Percentiles rank a stretch among this genome's conserved stretches.
Conservation (phyloP, 2,888 invertebrate species). For the Agonum fuliginosum region DNA sequence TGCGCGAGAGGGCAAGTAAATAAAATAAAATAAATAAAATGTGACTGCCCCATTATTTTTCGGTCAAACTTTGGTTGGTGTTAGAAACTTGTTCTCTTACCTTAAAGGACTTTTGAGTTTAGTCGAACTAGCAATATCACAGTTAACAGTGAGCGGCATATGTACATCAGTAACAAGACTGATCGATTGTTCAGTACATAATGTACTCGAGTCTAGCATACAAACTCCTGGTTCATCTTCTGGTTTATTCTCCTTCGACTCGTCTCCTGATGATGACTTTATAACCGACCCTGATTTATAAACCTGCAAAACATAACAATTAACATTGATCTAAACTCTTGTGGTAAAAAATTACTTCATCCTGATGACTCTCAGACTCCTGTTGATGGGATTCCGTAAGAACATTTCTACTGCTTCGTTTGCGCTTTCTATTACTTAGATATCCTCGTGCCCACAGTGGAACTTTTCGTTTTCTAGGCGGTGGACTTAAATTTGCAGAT, state of each 20-base stretch:
- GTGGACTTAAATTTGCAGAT: slow-evolving; percentile 60
- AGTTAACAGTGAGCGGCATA: slow-evolving; percentile 68
- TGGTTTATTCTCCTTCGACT: slow-evolving; percentile 68
- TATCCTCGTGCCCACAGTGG: slow-evolving; percentile 74
- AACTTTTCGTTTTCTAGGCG: slow-evolving; percentile 72
- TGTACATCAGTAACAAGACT: slow-evolving; percentile 56
- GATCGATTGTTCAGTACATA: slow-evolving; percentile 47
- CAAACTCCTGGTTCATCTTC: slow-evolving; percentile 22
- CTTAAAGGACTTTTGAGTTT: slow-evolving; percentile 63
- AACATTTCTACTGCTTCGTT: slow-evolving; percentile 70
- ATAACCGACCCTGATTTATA: slow-evolving; percentile 60
- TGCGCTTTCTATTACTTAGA: slow-evolving; percentile 73
- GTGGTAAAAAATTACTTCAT: slow-evolving; percentile 24
- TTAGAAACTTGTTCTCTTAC: slow-evolving; percentile 63
- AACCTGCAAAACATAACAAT: slow-evolving; percentile 60
- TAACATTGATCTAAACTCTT: neutral
- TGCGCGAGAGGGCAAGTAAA: no score
- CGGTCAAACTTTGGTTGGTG: no score
- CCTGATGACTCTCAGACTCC: slow-evolving; percentile 36
- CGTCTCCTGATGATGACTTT: slow-evolving; percentile 66
- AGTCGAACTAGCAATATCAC: slow-evolving; percentile 66
- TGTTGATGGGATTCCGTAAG: slow-evolving; percentile 62
- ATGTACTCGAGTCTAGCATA: slow-evolving; percentile 39
- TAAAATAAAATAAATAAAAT: no score
- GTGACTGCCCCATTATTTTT: no score